These are phyloP conservation scores for Decapterus maruadsi DNA, from an alignment of 2,797 vertebrate genomes.

Conservation along the genomic window DNA sequence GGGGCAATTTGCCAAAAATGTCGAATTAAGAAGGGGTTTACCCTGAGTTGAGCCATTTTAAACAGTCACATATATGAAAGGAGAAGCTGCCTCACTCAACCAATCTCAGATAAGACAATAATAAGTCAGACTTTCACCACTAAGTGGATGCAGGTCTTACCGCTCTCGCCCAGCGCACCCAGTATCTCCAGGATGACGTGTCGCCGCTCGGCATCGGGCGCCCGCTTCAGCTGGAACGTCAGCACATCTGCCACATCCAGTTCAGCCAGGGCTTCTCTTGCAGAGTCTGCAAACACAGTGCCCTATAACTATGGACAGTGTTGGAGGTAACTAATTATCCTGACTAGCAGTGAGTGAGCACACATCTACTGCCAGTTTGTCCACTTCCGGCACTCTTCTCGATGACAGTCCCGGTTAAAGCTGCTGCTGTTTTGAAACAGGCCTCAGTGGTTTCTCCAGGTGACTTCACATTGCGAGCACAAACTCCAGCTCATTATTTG, in stretches of 20 bases:
- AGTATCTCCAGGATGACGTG: conserved; percentile 92
- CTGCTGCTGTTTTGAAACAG: not conserved
- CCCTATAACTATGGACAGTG: conserved; percentile 12
- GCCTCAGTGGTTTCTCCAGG: not conserved
- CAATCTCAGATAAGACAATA: not conserved
- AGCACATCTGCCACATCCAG: conserved; percentile 85
- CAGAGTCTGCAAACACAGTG: conserved; percentile 82
- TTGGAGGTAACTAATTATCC: conserved; percentile 8
- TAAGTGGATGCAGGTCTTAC: conserved; percentile 76
- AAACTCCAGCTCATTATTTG: not conserved
- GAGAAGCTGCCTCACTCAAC: not conserved
- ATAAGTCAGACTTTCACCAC: not conserved
- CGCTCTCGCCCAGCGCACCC: conserved; percentile 89
- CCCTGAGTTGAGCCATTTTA: no score
- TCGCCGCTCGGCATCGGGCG: conserved; percentile 88
- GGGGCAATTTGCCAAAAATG: no score
- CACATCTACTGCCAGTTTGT: not conserved
- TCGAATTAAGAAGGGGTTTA: no score
- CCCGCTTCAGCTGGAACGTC: conserved; percentile 88
- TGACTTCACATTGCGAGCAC: not conserved
- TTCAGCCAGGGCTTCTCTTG: conserved; percentile 88
- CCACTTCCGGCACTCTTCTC: not conserved
- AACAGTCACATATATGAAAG: no score
- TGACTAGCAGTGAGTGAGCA: not conserved
- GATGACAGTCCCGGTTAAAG: not conserved